Evolutionary conservation across 2,888 invertebrate genomes (phyloP), one percentile per base, ranked within the genome.

Genomic region (Chesias legatella): DNA sequence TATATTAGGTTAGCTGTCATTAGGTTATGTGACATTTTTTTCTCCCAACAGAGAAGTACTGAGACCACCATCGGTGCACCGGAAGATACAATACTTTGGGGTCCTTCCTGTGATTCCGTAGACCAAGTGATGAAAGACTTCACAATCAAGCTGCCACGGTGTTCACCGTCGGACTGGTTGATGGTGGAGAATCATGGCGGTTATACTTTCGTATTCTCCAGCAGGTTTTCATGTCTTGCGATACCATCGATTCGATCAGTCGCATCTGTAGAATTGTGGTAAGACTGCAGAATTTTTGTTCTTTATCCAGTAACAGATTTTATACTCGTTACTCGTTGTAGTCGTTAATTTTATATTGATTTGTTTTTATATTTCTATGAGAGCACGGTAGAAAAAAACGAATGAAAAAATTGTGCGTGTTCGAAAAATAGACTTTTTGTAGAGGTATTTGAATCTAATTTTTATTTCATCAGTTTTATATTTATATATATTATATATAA

Each of bases 61-160:
- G 39, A 50, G 21, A 41, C 33, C n/a, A 6, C 22, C 7, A 6
- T 6, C 7, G n/a, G 22, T 6, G 47, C 54, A 7, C 13, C 45
- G 2, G 62, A 67, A 39, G 60, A 58, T 1, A 43, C 56, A 0
- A 63, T 68, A 1, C 50, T 71, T 0, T 71, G 67, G 67, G 70
- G 70, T 1, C 69, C 70, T 0, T 67, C 59, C 9, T 63, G 67
- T 13, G 65, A 70, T 31, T 67, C 66, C 1, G 31, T 32, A 0
- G 70, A 74, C 28, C 61, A 59, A 0, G 51, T 74, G 7, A 60
- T 63, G 61, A 10, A 43, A n/a, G 48, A 65, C 25, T 22, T 38
- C 6, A 17, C 38, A 0, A 21, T 71, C 2, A 31, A 24, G 7
- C 48, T 72, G 11, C 70, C 70, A 7, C 37, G 24, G 1, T 64